These are phyloP conservation scores for Girardia tigrina DNA, from an alignment of 2,888 invertebrate genomes.

Conservation along the genomic window DNA sequence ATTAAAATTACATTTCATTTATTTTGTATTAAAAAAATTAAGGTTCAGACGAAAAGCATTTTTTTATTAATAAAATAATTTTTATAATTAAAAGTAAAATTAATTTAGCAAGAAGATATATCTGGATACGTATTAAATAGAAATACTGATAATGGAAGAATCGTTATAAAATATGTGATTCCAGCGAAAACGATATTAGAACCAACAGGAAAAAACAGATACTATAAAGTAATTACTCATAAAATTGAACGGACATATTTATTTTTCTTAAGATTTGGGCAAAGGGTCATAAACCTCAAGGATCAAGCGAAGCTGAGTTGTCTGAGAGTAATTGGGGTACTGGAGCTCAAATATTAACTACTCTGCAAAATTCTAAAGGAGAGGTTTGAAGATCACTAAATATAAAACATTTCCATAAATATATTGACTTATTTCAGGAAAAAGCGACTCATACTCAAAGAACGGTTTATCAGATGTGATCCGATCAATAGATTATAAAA, in stretches of 20 bases:
- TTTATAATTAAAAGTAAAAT: not conserved
- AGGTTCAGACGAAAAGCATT: not conserved
- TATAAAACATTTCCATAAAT: too few relatives aligned
- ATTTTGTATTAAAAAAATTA: not conserved
- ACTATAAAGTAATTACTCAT: not conserved
- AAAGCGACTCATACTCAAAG: constrained; percentile 53
- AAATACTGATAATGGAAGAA: constrained; percentile 42
- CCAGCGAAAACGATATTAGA: constrained; percentile 32
- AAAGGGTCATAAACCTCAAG: constrained; percentile 39
- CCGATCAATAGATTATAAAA: not conserved
- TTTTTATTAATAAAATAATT: not conserved
- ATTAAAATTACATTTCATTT: too few relatives aligned
- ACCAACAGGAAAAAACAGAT: not conserved
- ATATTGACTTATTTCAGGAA: constrained; percentile 45
- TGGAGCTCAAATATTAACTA: constrained; percentile 52
- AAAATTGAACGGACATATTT: not conserved
- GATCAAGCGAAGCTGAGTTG: constrained; percentile 33
- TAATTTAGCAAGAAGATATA: constrained; percentile 47
- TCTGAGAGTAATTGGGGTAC: constrained; percentile 49
- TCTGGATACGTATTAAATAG: constrained; percentile 50
- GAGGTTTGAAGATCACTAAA: too few relatives aligned
- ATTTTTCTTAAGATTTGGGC: constrained; percentile 47
- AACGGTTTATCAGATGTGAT: constrained; percentile 46
- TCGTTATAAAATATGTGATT: constrained; percentile 30
- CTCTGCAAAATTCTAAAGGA: constrained; percentile 51